Base-by-base conservation (phyloP, 2,888 invertebrate genomes). In the Conops quadrifasciatus region DNA sequence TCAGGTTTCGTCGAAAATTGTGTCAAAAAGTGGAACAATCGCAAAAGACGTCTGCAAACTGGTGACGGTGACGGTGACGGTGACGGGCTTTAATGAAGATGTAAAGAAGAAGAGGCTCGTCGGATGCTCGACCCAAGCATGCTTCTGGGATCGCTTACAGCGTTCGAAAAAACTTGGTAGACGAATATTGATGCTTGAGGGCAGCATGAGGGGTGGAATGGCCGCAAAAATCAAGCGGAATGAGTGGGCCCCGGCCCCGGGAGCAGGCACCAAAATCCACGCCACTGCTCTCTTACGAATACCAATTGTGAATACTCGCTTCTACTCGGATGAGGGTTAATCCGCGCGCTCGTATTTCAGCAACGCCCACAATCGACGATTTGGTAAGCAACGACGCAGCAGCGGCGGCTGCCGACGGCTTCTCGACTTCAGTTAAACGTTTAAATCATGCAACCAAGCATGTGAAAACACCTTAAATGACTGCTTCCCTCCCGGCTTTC, bases 391-490 rank as follows among this genome's bases (percentile, higher is more conserved):
- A 24, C 28, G 28, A 28, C 58, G 45, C 24, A n/a, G 28, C 16
- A 13, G 28, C 15, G 19, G 9, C 28, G 36, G 21, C 19, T 21
- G 53, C 67, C 19, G 28, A 26, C 19, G 28, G 67, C 59, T 67
- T 67, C 47, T 45, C 58, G 30, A 58, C 56, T 67, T 58, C 13
- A 63, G 56, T 36, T 51, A 64, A 71, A 64, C 71, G 71, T 71
- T 73, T 72, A 73, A 75, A 74, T 72, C 73, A 75, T 73, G 75
- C 74, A 75, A 74, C 72, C 67, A 74, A 77, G 76, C 76, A 79
- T 79, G 79, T 78, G 78, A 77, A 77, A 78, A 77, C 78, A 77
- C 82, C 80, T 81, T 75, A 79, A 80, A 78, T 80, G 80, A 77
- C 79, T 81, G 76, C 72, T 76, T 76, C 74, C 68, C 76, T 75